Evolutionary conservation across 2,888 invertebrate species (phyloP), one percentile per base, ranked within the genome.

Genomic region (Dione juno): DNA sequence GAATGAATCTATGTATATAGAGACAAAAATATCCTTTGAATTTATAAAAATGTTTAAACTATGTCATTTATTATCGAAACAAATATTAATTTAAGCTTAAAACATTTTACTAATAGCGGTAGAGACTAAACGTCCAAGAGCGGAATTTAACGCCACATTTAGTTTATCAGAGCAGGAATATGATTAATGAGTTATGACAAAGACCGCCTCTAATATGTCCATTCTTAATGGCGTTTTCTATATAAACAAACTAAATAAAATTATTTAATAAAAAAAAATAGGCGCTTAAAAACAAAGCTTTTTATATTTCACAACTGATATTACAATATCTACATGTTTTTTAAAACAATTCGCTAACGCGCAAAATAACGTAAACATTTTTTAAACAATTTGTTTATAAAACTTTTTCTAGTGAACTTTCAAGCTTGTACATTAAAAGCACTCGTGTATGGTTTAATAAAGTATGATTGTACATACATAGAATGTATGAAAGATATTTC

Each of bases 401-500:
- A 37, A 54, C 28, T 54, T 61, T 45, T 61, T 43, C 10, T 45
- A 45, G 43, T 28, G 16, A 61, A 61, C n/a, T 45, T 45, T 61
- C 37, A 48, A 65, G 40, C 13, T n/a, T 57, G 53, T 64, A 43
- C 21, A 19, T 58, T 65, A 66, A 61, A 69, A n/a, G 63, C 50
- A 41, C 72, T 50, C 65, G 37, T 21, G 63, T 70, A 67, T 59
- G 70, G 52, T 64, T 16, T 59, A 65, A 72, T 52, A 69, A 69
- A 72, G 61, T 57, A 65, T 45, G 58, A 70, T 61, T 67, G 50
- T 70, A 70, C 64, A 43, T 40, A 57, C 37, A 57, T 19, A 28
- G 14, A 28, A 10, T 37, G 2, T 64, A 58, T 68, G 68, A 72
- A 70, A 72, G 70, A 73, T 43, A 67, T 73, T 70, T 72, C 63